Evolutionary conservation across 2,888 invertebrate genomes (phyloP).

Genomic region (Drosophila diplacantha): DNA sequence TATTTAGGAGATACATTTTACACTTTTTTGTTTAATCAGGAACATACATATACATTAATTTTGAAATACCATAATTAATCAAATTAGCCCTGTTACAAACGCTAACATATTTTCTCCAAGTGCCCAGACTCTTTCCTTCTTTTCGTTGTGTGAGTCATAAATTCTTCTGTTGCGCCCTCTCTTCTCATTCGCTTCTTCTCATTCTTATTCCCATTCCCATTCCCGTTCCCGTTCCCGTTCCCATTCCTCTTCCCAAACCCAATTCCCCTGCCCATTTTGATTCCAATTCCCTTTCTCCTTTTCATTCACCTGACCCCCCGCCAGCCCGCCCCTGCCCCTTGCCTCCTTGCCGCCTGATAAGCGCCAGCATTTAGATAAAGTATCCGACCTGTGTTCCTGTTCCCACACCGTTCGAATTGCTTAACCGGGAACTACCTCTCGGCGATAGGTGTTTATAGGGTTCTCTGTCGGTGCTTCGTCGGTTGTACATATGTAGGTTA

Average conservation of each 20-base stretch:
- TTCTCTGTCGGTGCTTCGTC: slow-evolving; percentile 2
- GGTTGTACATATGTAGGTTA: slow-evolving; percentile 28
- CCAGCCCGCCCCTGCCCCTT: slow-evolving; percentile 7
- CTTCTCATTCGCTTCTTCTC: slow-evolving; percentile 16
- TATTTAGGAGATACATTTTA: neutral
- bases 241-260: neutral
- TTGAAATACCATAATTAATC: neutral
- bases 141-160: slow-evolving; percentile 58
- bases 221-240: too few species aligned
- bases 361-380: slow-evolving; percentile 69
- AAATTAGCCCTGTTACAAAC: neutral
- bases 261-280: slow-evolving; percentile 1
- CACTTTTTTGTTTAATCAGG: neutral
- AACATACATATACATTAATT: neutral
- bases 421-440: slow-evolving; percentile 21
- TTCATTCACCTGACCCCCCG: slow-evolving; percentile 28
- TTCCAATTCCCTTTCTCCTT: slow-evolving; percentile 19
- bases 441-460: slow-evolving; percentile 13
- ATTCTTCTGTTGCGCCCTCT: slow-evolving; percentile 39
- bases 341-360: slow-evolving; percentile 49
- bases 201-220: slow-evolving; percentile 1
- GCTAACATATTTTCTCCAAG: neutral
- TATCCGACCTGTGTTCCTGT: slow-evolving; percentile 19
- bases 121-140: slow-evolving; percentile 36
- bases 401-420: slow-evolving; percentile 31